These are phyloP conservation scores for Sinocyclocheilus rhinocerous DNA, from an alignment of 2,113 vertebrate genomes.

Conservation along the genomic window DNA sequence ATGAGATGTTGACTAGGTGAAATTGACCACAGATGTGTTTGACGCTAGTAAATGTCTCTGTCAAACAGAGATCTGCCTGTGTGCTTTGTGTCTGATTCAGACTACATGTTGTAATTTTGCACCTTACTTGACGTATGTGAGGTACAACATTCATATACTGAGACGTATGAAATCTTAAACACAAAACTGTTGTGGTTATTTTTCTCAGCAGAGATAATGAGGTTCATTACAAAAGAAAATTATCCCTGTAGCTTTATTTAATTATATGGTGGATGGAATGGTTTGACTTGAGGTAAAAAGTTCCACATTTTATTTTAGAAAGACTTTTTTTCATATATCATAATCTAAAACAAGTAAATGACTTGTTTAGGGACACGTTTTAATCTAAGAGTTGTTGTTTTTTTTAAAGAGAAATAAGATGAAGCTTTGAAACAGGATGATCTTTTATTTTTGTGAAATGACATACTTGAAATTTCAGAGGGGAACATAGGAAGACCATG, in stretches of 20 bases:
- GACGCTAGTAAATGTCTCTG: constrained; percentile 8
- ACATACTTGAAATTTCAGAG: not conserved
- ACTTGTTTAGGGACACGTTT: not conserved
- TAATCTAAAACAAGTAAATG: not conserved
- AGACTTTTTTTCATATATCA: not conserved
- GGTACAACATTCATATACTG: not conserved
- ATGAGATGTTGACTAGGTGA: not conserved
- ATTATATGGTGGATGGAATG: not conserved
- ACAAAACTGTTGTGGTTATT: not conserved
- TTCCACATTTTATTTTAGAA: not conserved
- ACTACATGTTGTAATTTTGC: constrained; percentile 23
- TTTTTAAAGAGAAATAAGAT: not conserved
- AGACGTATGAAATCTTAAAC: not conserved
- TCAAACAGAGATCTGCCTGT: constrained; percentile 6
- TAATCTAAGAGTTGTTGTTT: not conserved
- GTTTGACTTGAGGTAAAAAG: not conserved
- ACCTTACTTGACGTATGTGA: constrained; percentile 19
- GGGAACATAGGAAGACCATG: not conserved
- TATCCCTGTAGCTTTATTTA: not conserved
- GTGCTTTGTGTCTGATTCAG: not conserved
- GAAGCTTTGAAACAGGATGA: not conserved
- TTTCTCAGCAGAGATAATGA: not conserved
- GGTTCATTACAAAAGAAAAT: not conserved
- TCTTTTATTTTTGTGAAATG: not conserved
- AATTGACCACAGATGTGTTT: constrained; percentile 23